Base-by-base conservation (phyloP, 2,113 vertebrate genomes). In the Nycticebus coucang region DNA sequence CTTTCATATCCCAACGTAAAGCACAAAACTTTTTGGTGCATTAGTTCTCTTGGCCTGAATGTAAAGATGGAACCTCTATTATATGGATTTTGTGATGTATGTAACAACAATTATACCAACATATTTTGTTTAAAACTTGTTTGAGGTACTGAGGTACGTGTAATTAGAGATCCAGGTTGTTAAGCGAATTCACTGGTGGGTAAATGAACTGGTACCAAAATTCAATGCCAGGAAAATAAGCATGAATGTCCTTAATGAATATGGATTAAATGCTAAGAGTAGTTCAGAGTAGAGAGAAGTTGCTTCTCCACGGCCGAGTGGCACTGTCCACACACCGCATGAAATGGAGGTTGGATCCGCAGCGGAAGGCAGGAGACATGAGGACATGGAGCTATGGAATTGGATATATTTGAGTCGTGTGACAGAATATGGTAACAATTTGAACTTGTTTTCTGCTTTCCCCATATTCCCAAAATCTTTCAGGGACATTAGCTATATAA, bases 361-460 rank as follows among this genome's bases (percentile, higher is more conserved):
- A 7, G 59, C 30, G 9, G 15, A 79, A n/a, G 1, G 4, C 19
- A 15, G 0, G 2, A 74, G 6, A 0, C 2, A 7, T 8, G 33
- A 14, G 28, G 10, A 35, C 1, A 12, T 13, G 12, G 1, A 75
- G 0, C 59, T 41, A 28, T 15, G 2, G 41, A 81, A 5, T 2
- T 69, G n/a, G 33, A 13, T 14, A 9, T 72, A 28, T 60, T 72
- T 68, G 15, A 68, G 21, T 7, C 60, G 37, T 1, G 1, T 82
- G n/a, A 41, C 15, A 55, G 1, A 80, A 37, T 22, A 91, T 3
- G 22, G 4, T 24, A 37, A 74, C 19, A 60, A 37, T 35, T 24
- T 33, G 2, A 71, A 37, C 4, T 35, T 90, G 1, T 55, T 88
- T 74, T 50, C 4, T 75, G 5, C 8, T 87, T 71, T 75, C 10